Base-by-base conservation (phyloP, 2,797 vertebrate genomes). In the Paedocypris micromegethes region DNA sequence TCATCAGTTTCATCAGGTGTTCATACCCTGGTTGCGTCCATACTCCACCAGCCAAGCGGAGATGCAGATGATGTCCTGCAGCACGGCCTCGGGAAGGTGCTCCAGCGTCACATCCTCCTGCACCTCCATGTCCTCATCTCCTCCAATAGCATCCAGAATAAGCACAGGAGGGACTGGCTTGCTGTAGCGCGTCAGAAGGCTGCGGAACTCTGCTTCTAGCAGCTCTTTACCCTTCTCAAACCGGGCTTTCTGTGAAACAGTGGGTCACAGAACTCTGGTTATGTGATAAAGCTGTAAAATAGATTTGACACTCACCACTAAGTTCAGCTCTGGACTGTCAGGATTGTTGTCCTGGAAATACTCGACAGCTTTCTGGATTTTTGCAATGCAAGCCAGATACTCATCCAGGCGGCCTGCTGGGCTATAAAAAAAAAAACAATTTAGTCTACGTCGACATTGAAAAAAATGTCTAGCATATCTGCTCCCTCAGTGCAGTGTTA, bases 311-410 rank as follows among this genome's bases (percentile, higher is more conserved):
- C n/a, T 78, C 88, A 98, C 96, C 93, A 98, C 96, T 41, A 93
- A 94, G 86, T 98, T 97, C 79, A 98, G 91, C 64, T 98, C 96
- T 0, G 96, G 96, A 70, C 95, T 98, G 86, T 98, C 96, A 0
- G 96, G 96, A 73, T 94, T 98, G 76, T 99, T 99, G 81, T 99
- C 96, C 78, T 98, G 96, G 77, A 99, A 99, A 68, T 97, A 99
- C 57, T 99, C 96, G 79, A 99, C 96, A 0, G 96, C 96, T 81
- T 97, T 98, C 88, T 97, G 96, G 74, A 98, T 95, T 85, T 92
- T 96, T 58, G 94, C 96, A 65, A 99, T 95, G 66, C 94, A 97
- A 45, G 83, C 86, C 9, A 99, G 88, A 65, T 97, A 98, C 74
- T 98, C 95, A 6, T 95, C 93, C 79, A 99, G 84, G 48, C 96